These are phyloP conservation scores for Cremastinae sp. DNA, from an alignment of 2,888 invertebrate genomes.

Conservation along the genomic window DNA sequence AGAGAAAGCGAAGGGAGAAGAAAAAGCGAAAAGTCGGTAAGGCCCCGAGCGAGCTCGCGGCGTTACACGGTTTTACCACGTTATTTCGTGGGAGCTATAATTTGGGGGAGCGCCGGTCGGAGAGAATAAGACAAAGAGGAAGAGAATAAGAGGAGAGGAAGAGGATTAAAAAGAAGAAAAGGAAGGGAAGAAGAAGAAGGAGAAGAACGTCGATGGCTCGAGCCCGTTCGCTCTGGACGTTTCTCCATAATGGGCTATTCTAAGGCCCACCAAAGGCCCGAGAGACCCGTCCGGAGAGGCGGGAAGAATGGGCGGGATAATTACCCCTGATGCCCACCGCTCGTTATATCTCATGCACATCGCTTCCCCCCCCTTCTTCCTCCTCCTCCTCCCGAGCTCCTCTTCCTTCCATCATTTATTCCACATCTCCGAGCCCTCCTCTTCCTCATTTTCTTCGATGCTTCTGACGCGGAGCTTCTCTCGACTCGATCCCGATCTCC, in stretches of 20 bases:
- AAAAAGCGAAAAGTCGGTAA: slow-evolving; percentile 18
- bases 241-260: slow-evolving; percentile 73
- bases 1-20: slow-evolving; percentile 13
- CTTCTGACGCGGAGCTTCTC: slow-evolving; percentile 30
- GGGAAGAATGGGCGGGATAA: slow-evolving; percentile 80
- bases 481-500: slow-evolving; percentile 30
- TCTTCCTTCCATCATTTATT: slow-evolving; percentile 61
- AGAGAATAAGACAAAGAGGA: slow-evolving; percentile 13
- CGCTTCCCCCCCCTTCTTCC: slow-evolving; percentile 63
- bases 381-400: slow-evolving; percentile 58
- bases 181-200: slow-evolving; percentile 3
- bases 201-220: slow-evolving; percentile 38
- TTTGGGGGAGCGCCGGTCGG: slow-evolving; percentile 71
- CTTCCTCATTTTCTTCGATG: slow-evolving; percentile 63
- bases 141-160: too few species aligned
- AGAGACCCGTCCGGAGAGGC: slow-evolving; percentile 73
- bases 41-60: slow-evolving; percentile 64
- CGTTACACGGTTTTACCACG: slow-evolving; percentile 74
- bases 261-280: slow-evolving; percentile 71
- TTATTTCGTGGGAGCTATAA: slow-evolving; percentile 78
- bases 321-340: slow-evolving; percentile 78
- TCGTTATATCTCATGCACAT: slow-evolving; percentile 76
- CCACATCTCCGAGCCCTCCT: slow-evolving; percentile 52
- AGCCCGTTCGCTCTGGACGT: slow-evolving; percentile 43
- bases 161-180: neutral